Evolutionary conservation across 2,888 invertebrate genomes (phyloP).

Genomic region (Syrphus vitripennis): DNA sequence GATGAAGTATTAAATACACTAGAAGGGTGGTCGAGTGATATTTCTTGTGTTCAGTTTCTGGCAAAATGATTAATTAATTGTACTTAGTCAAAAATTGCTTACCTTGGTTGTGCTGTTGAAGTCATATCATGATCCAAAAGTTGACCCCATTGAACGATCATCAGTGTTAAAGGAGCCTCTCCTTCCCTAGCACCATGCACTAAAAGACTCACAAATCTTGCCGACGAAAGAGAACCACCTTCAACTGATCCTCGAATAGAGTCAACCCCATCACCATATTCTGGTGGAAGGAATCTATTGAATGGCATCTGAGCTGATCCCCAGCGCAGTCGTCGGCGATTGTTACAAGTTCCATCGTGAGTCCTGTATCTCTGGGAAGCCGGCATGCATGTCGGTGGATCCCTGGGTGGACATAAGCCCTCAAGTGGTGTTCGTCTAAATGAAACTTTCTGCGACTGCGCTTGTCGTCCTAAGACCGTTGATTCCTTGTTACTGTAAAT

Average conservation of each 20-base stretch:
- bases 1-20: not conserved
- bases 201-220: constrained; percentile 87
- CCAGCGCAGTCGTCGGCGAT: constrained; percentile 88
- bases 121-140: constrained; percentile 94
- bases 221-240: constrained; percentile 86
- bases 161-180: constrained; percentile 87
- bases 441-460: constrained; percentile 78
- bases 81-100: constrained; percentile 13
- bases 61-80: too few relatives aligned
- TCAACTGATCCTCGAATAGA: constrained; percentile 82
- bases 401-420: constrained; percentile 85
- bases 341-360: constrained; percentile 95
- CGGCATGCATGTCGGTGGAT: constrained; percentile 86
- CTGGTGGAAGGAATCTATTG: constrained; percentile 90
- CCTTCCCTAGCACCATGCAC: constrained; percentile 86
- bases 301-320: constrained; percentile 92
- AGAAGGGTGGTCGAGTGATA: not conserved
- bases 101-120: constrained; percentile 88
- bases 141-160: constrained; percentile 96
- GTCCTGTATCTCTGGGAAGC: constrained; percentile 90
- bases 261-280: constrained; percentile 89
- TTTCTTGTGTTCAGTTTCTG: too few relatives aligned
- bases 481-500: constrained; percentile 77
- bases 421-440: constrained; percentile 80
- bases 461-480: constrained; percentile 79